Conservation (phyloP, 1,140 invertebrate genomes). For the Diachasmimorpha longicaudata region DNA sequence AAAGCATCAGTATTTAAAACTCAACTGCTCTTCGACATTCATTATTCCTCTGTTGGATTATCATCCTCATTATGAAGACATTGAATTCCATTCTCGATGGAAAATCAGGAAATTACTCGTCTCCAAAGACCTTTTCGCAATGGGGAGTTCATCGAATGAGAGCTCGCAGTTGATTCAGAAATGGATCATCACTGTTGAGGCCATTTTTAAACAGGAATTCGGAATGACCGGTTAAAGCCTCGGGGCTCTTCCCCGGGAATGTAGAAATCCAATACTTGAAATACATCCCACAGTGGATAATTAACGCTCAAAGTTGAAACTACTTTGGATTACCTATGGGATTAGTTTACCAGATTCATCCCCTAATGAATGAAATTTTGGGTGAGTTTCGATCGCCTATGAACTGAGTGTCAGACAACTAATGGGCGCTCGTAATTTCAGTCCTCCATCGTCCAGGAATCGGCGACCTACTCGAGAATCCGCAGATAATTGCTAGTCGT, state of each 20-base stretch:
- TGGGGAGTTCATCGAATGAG: no score
- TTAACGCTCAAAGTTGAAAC: neutral
- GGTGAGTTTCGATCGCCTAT: neutral
- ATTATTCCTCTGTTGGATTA: neutral
- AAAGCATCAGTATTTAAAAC: conserved; percentile 66
- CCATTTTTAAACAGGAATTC: no score
- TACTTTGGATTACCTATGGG: conserved; percentile 22
- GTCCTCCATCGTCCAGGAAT: neutral
- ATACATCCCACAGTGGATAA: neutral
- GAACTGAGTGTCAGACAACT: conserved; percentile 17
- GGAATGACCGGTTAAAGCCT: no score
- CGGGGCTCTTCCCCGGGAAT: no score
- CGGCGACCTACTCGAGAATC: conserved; percentile 22
- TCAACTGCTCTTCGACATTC: conserved; percentile 46
- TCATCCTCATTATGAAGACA: neutral
- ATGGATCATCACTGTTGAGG: no score
- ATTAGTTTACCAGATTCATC: conserved; percentile 33
- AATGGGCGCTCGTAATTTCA: conserved; percentile 23
- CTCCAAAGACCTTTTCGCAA: no score
- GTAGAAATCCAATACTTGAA: neutral
- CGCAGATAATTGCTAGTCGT: conserved; percentile 18
- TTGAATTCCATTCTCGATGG: no score
- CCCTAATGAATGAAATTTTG: conserved; percentile 17
- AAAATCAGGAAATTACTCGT: no score
- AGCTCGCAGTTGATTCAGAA: no score